phyloP scores from a whole-genome alignment of 1,140 invertebrate genomes.

The Calycopis cecrops region DNA sequence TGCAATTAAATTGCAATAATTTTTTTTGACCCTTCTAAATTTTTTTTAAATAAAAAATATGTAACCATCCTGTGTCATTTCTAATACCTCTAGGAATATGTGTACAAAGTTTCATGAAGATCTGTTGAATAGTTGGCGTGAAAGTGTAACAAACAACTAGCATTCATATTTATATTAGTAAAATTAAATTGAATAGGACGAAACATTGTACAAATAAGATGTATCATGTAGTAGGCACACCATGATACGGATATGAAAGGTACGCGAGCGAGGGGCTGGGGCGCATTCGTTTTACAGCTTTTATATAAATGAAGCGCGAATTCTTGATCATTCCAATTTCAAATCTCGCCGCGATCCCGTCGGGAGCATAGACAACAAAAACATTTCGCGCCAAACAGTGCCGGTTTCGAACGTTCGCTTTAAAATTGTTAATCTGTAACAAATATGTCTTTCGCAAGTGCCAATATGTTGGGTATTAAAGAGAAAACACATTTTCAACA shows the following conservation, averaged over 20 bases:
- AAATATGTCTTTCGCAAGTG: slow-evolving; percentile 60
- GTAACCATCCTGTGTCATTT: no score
- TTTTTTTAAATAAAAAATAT: no score
- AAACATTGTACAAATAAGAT: no score
- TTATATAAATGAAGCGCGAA: slow-evolving; percentile 67
- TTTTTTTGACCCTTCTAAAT: no score
- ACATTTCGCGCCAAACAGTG: slow-evolving; percentile 52
- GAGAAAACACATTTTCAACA: slow-evolving; percentile 58
- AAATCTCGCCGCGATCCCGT: slow-evolving; percentile 60
- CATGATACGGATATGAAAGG: slow-evolving; percentile 42
- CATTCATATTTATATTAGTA: no score
- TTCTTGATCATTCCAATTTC: slow-evolving; percentile 64
- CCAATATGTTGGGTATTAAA: slow-evolving; percentile 58
- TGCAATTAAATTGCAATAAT: no score
- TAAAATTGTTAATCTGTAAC: slow-evolving; percentile 33
- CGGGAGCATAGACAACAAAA: slow-evolving; percentile 52
- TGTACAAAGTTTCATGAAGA: no score
- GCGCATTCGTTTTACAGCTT: slow-evolving; percentile 47
- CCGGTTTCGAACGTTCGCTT: slow-evolving; percentile 34
- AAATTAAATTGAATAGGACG: no score
- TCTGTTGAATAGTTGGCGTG: no score
- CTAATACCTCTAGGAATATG: no score
- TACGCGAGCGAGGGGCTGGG: slow-evolving; percentile 51
- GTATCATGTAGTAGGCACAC: no score
- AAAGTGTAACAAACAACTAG: no score